phyloP scores from a whole-genome alignment of 2,888 invertebrate species.

The Synanthedon andrenaeformis region DNA sequence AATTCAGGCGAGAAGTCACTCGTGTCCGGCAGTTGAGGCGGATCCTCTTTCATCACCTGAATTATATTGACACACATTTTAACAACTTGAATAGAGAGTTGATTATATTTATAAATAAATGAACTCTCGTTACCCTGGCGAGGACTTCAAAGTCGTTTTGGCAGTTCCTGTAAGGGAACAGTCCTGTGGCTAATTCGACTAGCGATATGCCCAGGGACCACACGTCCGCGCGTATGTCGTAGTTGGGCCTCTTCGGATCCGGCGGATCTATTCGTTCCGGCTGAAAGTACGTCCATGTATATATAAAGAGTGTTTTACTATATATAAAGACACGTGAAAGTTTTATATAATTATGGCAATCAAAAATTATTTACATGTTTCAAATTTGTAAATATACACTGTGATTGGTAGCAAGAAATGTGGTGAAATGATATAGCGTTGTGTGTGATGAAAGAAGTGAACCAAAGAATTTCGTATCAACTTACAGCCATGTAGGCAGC shows the following conservation, averaged over 20 bases:
- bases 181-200: conserved; percentile 96
- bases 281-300: no score
- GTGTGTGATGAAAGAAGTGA: no score
- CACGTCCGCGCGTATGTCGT: conserved; percentile 99
- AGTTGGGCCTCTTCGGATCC: conserved; percentile 92
- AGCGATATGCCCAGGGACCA: conserved; percentile 98
- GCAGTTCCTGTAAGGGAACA: conserved; percentile 94
- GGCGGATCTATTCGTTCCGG: conserved; percentile 97
- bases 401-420: no score
- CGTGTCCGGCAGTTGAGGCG: conserved; percentile 84
- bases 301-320: no score
- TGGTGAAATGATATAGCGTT: no score
- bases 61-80: conserved; percentile 1
- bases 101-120: no score
- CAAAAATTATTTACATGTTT: no score
- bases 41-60: conserved; percentile 86
- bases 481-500: conserved; percentile 99
- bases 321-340: no score
- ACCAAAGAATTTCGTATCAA: conserved; percentile 14
- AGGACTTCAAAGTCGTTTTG: conserved; percentile 98
- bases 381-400: no score
- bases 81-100: no score
- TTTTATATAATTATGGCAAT: no score
- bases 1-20: conserved; percentile 87
- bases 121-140: conserved; percentile 72